Conservation (phyloP, 2,888 invertebrate genomes). For the Disparrhopalites patrizii region DNA sequence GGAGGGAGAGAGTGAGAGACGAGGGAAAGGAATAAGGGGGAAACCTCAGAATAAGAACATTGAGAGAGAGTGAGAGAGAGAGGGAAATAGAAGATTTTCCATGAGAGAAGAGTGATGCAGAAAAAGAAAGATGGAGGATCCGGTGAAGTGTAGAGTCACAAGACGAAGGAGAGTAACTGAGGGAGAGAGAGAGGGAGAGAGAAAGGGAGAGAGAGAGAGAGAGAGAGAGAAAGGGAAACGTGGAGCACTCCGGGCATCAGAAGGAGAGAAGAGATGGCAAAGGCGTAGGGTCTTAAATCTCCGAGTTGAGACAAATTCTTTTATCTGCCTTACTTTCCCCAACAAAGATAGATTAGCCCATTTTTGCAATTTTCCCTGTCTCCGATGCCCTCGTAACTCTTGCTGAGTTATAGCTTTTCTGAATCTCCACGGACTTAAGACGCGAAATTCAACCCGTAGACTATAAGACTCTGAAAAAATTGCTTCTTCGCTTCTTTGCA, state of each 20-base stretch:
- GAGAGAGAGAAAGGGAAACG: constrained; percentile 23
- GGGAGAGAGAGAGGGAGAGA: constrained; percentile 6
- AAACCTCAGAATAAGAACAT: constrained; percentile 30
- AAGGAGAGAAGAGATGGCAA: constrained; percentile 21
- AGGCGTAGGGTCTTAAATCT: constrained; percentile 46
- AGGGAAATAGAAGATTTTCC: constrained; percentile 22
- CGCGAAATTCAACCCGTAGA: constrained; percentile 46
- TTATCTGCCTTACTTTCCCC: constrained; percentile 54
- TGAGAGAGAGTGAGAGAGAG: constrained; percentile 12
- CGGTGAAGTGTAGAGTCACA: constrained; percentile 36
- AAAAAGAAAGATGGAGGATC: constrained; percentile 38
- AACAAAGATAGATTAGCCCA: constrained; percentile 84
- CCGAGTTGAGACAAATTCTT: constrained; percentile 49
- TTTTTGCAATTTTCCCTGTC: constrained; percentile 90
- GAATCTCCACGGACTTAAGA: constrained; percentile 49
- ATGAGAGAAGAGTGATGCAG: constrained; percentile 23
- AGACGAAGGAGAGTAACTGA: constrained; percentile 29
- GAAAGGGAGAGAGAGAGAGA: constrained; percentile 15
- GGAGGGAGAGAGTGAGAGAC: constrained; percentile 17
- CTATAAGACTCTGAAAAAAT: constrained; percentile 31
- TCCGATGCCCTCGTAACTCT: constrained; percentile 83
- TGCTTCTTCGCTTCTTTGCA: constrained; percentile 35
- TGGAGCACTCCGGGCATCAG: neutral
- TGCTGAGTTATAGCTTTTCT: constrained; percentile 69
- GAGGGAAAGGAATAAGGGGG: too few species aligned